Percentiles rank a stretch among this genome's conserved stretches.
These are phyloP conservation scores for Glaucomys volans DNA, from an alignment of 2,113 vertebrate species.

Conservation along the genomic window DNA sequence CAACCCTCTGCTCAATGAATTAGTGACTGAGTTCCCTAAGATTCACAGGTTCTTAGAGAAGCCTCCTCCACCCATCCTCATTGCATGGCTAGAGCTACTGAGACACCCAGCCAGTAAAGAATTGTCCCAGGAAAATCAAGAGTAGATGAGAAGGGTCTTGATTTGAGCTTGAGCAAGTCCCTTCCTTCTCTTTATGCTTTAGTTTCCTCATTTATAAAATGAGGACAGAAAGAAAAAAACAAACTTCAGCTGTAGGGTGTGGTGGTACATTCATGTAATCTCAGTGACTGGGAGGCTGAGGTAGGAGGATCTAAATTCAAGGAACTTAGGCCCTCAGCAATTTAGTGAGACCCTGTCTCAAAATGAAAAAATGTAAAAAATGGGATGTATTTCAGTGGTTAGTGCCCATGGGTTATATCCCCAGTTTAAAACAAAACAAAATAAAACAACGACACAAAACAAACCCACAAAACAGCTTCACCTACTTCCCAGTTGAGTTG, in stretches of 20 bases:
- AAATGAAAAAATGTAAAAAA: neutral
- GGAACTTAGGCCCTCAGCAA: neutral
- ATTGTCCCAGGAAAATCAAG: neutral
- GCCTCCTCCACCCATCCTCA: neutral
- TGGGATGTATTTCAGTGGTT: neutral
- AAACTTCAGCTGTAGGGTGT: neutral
- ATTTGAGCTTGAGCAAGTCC: neutral
- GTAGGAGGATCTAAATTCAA: neutral
- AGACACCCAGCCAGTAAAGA: neutral
- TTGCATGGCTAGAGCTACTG: neutral
- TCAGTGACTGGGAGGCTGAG: neutral
- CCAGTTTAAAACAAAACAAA: too few species aligned
- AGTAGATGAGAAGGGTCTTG: neutral
- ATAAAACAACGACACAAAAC: neutral
- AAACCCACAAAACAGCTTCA: neutral
- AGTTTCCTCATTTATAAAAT: slow-evolving; percentile 17
- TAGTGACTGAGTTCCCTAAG: neutral
- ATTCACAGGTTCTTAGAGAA: neutral
- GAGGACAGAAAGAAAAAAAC: neutral
- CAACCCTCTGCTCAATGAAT: neutral
- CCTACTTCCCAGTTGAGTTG: neutral
- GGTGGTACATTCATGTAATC: neutral
- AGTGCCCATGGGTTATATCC: too few species aligned
- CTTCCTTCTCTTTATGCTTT: neutral
- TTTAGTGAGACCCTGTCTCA: neutral